Conservation (phyloP, 1,140 invertebrate genomes). For the Drosophila nasuta region DNA sequence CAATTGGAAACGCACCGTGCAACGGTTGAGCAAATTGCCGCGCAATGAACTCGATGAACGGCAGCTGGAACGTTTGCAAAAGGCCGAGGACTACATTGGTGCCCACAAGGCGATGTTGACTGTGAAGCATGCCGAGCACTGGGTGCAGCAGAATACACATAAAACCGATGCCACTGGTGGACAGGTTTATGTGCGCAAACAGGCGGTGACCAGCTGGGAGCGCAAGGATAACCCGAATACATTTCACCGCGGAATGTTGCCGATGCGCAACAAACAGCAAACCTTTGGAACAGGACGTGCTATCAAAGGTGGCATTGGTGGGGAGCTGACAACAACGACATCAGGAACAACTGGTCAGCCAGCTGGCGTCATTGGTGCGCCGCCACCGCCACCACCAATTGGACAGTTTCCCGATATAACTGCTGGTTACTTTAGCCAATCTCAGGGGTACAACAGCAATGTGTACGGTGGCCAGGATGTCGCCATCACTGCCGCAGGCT, state of each 20-base stretch:
- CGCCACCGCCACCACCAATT: constrained; percentile 20
- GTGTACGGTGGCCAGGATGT: constrained; percentile 31
- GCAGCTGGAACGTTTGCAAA: constrained; percentile 58
- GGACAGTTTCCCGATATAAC: constrained; percentile 28
- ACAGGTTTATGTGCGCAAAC: constrained; percentile 60
- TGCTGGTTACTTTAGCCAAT: constrained; percentile 22
- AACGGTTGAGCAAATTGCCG: constrained; percentile 72
- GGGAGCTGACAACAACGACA: neutral
- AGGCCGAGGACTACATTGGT: constrained; percentile 70
- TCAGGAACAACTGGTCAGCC: constrained; percentile 12
- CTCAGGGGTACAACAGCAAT: constrained; percentile 34
- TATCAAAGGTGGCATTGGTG: constrained; percentile 56
- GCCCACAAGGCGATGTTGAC: constrained; percentile 77
- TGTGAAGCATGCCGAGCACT: constrained; percentile 71
- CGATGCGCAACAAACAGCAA: constrained; percentile 27
- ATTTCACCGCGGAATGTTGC: constrained; percentile 11
- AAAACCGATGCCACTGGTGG: constrained; percentile 11
- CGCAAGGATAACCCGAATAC: constrained; percentile 30
- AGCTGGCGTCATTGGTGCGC: neutral
- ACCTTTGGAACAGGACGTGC: constrained; percentile 62
- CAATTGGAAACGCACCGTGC: constrained; percentile 73
- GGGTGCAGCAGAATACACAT: constrained; percentile 62
- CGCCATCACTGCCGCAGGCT: too few species aligned
- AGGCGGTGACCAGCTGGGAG: constrained; percentile 39
- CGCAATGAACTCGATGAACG: constrained; percentile 67